A percentile compares a stretch with the other conserved stretches of the same genome.
Conservation (phyloP, 2,888 invertebrate genomes). For the Acanthosepion esculentum region DNA sequence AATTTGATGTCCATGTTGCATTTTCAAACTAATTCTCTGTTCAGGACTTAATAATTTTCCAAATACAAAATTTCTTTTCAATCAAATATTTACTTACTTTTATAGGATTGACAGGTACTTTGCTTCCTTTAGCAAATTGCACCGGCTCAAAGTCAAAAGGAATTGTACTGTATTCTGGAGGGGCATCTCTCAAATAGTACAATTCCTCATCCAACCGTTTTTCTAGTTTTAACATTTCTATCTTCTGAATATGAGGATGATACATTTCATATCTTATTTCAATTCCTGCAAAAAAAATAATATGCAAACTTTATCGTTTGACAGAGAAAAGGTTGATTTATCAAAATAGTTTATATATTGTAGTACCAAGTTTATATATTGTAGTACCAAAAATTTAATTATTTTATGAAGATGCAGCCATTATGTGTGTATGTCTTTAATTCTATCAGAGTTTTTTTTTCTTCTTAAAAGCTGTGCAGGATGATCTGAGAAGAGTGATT, state of each 20-base stretch:
- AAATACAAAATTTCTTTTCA: not conserved
- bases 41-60: not conserved
- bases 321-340: no score
- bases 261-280: slow-evolving; percentile 90
- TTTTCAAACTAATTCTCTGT: no score
- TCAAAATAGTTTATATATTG: no score
- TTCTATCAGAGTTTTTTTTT: no score
- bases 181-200: slow-evolving; percentile 88
- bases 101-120: slow-evolving; percentile 84
- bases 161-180: slow-evolving; percentile 93
- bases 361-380: no score
- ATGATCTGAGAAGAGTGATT: no score
- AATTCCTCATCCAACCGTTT: slow-evolving; percentile 92
- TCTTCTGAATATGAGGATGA: slow-evolving; percentile 90
- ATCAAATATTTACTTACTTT: slow-evolving; percentile 69
- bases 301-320: not conserved
- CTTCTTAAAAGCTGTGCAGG: no score
- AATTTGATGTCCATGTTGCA: no score
- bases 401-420: no score
- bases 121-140: slow-evolving; percentile 82
- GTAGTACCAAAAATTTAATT: no score
- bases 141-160: slow-evolving; percentile 93
- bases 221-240: slow-evolving; percentile 93
- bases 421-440: no score
- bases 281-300: slow-evolving; percentile 75